Conservation (phyloP, 2,113 vertebrate species). For the Pandion haliaetus region DNA sequence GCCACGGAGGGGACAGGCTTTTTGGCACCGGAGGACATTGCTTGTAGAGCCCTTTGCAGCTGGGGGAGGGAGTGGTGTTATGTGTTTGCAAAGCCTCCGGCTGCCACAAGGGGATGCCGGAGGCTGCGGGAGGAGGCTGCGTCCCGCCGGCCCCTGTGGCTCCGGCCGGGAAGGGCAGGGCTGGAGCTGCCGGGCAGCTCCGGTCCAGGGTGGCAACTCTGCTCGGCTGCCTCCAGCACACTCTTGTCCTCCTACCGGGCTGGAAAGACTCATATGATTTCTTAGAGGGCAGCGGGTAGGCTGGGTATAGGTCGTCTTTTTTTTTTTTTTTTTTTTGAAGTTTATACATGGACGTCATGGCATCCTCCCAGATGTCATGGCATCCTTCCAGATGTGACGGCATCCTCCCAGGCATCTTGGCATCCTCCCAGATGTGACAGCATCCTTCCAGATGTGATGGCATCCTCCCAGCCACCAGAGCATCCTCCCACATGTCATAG, state of each 20-base stretch:
- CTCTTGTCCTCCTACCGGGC: background rate
- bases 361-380: background rate
- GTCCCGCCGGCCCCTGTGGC: too few relatives aligned
- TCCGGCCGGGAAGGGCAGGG: too few relatives aligned
- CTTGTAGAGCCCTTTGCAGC: fast-evolving
- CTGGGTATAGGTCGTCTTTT: background rate
- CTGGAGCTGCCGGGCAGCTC: background rate
- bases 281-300: background rate
- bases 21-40: fast-evolving
- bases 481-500: background rate
- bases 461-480: too few relatives aligned
- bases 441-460: background rate
- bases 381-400: background rate
- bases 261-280: fast-evolving
- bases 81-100: background rate
- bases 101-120: background rate
- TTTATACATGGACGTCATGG: fast-evolving
- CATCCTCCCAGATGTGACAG: fast-evolving
- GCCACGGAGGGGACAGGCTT: fast-evolving
- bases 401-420: fast-evolving
- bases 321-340: too few relatives aligned
- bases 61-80: too few relatives aligned
- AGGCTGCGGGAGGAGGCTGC: background rate
- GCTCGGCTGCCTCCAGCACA: background rate
- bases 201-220: background rate